Percentiles rank a stretch among this genome's conserved stretches.
Conservation (phyloP, 2,888 invertebrate genomes). For the Agrochola macilenta region DNA sequence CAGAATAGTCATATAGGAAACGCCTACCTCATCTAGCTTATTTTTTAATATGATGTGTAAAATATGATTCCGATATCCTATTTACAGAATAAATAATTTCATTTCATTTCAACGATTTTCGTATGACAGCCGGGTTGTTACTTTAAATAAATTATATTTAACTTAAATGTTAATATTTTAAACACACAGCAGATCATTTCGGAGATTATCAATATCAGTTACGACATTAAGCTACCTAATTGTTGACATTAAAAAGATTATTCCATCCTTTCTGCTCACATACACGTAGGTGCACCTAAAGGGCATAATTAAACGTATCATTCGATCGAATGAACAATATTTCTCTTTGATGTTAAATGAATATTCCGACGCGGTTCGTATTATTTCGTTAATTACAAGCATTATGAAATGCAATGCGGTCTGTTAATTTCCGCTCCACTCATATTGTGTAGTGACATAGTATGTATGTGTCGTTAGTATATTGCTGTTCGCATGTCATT, state of each 20-base stretch:
- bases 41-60: too few species aligned
- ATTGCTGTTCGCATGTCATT: constrained; percentile 58
- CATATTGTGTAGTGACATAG: constrained; percentile 62
- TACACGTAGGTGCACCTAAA: constrained; percentile 60
- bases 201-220: not conserved
- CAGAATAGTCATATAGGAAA: too few species aligned
- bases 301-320: constrained; percentile 81
- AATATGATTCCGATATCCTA: too few species aligned
- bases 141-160: too few species aligned
- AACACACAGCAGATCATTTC: not conserved
- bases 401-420: constrained; percentile 82
- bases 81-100: too few species aligned
- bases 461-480: constrained; percentile 48
- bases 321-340: constrained; percentile 82
- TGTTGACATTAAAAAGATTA: constrained; percentile 26
- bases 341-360: constrained; percentile 84
- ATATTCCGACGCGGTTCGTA: constrained; percentile 77
- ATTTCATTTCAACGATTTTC: too few species aligned
- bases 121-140: too few species aligned
- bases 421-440: constrained; percentile 77
- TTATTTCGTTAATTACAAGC: constrained; percentile 86
- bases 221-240: not conserved
- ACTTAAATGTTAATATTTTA: too few species aligned
- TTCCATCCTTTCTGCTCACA: constrained; percentile 55
- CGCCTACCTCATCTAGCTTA: too few species aligned